Evolutionary conservation across 2,113 vertebrate genomes (phyloP).

Genomic region (Mionectes macconnelli): DNA sequence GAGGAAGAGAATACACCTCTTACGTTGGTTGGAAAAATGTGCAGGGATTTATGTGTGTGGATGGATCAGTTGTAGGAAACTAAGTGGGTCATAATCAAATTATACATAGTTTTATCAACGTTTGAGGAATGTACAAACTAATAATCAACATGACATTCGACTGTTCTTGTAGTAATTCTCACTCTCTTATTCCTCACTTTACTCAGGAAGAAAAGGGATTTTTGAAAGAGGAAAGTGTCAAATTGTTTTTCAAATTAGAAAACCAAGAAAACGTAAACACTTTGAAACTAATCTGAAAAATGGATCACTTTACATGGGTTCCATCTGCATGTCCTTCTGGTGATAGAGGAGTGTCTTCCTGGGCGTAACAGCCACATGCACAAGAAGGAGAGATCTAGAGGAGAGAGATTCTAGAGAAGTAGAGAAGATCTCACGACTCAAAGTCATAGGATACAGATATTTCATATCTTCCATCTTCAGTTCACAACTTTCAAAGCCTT

Average conservation of each 20-base stretch:
- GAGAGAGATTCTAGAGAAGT: too few relatives aligned
- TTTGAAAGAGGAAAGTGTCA: background rate
- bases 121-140: background rate
- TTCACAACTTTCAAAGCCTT: slow-evolving; percentile 18
- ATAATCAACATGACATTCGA: background rate
- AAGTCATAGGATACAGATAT: background rate
- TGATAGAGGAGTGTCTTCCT: background rate
- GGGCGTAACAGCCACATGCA: background rate
- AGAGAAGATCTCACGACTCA: background rate
- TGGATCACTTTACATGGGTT: background rate
- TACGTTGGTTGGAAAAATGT: background rate
- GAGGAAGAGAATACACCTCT: background rate
- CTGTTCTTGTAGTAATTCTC: background rate
- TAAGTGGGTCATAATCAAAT: background rate
- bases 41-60: background rate
- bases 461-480: background rate
- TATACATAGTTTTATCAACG: background rate
- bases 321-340: background rate
- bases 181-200: background rate
- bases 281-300: background rate
- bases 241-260: background rate
- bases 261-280: background rate
- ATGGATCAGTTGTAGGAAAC: background rate
- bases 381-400: background rate
- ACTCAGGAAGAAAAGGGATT: background rate